phyloP scores from a whole-genome alignment of 1,140 invertebrate species.

The Solen grandis region DNA sequence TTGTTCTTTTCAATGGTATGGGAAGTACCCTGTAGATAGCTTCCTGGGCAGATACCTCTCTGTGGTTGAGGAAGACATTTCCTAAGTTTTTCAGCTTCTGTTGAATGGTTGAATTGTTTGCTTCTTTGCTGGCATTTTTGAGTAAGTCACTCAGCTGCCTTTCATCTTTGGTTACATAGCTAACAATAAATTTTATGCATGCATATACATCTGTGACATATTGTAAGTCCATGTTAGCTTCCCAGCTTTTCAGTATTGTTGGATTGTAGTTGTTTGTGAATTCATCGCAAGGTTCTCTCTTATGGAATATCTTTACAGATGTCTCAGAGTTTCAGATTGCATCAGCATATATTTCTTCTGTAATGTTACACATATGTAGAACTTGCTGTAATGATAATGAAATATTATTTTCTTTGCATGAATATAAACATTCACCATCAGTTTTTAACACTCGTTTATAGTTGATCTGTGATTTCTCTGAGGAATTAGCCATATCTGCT shows the following conservation, averaged over 20 bases:
- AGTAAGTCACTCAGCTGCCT: neutral
- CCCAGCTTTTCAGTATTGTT: neutral
- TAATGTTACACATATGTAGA: neutral
- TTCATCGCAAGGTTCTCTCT: neutral
- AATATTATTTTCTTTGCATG: conserved; percentile 10
- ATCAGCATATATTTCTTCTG: neutral
- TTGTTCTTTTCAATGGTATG: conserved; percentile 12
- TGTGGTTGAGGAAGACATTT: conserved; percentile 37
- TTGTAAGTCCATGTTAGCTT: conserved; percentile 22
- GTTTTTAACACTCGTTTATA: neutral
- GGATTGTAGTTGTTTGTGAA: conserved; percentile 5
- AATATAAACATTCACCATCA: neutral
- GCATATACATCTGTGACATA: neutral
- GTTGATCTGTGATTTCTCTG: neutral
- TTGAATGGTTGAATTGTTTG: neutral
- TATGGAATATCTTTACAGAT: neutral
- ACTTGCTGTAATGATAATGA: neutral
- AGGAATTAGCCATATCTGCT: neutral
- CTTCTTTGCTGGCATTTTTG: conserved; percentile 18
- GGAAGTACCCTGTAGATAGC: conserved; percentile 24
- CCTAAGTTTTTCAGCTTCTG: conserved; percentile 21
- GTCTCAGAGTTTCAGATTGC: neutral
- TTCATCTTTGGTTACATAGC: conserved; percentile 12
- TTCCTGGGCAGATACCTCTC: conserved; percentile 32
- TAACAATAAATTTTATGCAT: conserved; percentile 13